phyloP scores from a whole-genome alignment of 2,113 vertebrate genomes.

The Lycaon pictus region DNA sequence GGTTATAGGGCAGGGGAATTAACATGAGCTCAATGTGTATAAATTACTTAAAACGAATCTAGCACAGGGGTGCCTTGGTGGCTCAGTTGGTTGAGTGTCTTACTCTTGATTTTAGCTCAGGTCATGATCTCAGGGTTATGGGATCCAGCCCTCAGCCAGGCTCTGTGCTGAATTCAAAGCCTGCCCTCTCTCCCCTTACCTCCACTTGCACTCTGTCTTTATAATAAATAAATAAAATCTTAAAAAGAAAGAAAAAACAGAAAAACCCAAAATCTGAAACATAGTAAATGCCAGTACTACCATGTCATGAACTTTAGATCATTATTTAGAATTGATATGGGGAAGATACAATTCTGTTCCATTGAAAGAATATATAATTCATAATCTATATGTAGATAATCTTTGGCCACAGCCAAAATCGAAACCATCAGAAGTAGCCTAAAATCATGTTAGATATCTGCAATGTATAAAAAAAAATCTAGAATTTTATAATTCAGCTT shows the following conservation, averaged over 20 bases:
- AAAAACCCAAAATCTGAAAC: not conserved
- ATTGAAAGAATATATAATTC: not conserved
- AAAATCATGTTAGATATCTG: not conserved
- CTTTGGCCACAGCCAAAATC: not conserved
- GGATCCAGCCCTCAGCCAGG: not conserved
- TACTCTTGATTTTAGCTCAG: not conserved
- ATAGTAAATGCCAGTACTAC: not conserved
- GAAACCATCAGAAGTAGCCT: not conserved
- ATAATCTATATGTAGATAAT: not conserved
- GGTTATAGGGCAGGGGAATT: not conserved
- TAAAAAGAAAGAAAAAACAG: not conserved
- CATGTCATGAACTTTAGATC: not conserved
- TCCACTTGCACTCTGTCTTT: not conserved
- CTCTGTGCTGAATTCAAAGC: not conserved
- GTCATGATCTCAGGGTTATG: not conserved
- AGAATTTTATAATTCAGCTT: not conserved
- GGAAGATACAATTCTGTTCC: not conserved
- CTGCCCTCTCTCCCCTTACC: not conserved
- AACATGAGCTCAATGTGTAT: not conserved
- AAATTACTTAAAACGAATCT: not conserved
- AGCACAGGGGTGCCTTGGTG: not conserved
- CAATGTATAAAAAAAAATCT: not conserved
- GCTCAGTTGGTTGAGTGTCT: not conserved
- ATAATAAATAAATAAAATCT: not conserved
- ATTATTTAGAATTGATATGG: not conserved